Base-by-base conservation (phyloP, 2,888 invertebrate species). In the Blera fallax region DNA sequence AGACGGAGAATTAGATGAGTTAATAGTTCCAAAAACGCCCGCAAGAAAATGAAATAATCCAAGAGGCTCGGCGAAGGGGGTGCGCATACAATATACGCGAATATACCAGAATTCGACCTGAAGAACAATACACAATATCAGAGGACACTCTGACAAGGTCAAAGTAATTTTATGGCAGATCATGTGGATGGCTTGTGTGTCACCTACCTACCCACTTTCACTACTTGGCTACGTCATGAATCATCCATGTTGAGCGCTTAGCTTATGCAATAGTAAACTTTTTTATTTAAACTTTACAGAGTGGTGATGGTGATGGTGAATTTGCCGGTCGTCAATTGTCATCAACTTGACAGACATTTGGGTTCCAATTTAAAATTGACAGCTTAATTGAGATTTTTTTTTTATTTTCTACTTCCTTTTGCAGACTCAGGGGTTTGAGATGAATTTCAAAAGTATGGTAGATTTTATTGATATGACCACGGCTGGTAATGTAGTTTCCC, bases 91-190 rank as follows among this genome's bases (percentile, higher is more conserved):
- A 32, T 48, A 48, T 37, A 14, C 5, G 64, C 3, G 52, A 48
- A 45, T 76, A 50, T 54, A 64, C 58, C 43, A 16, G 27, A 40
- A 58, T 56, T 50, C 37, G 37, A 50, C 65, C 43, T n/a, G 7
- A 50, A 65, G 24, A 65, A 56, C 18, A 67, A 48, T 18, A 52
- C 54, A 54, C 1, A 50, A 56, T 29, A 43, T 27, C 8, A 84
- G 74, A 84, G 84, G 84, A 74, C 84, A 74, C 34, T 52, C 62
- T 29, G 69, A 8, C 83, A 84, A 84, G 84, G 84, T 84, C 84
- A 79, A 84, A 79, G 18, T 14, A 56, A 80, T 84, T 80, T 65
- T 79, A 56, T 37, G 56, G 32, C 24, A 54, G 32, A 54, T 67
- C 16, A 52, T n/a, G 14, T 24, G 48, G 48, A 32, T 64, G 34